These are phyloP conservation scores for Scaptomyza reducta DNA, from an alignment of 2,888 invertebrate species.

Conservation along the genomic window DNA sequence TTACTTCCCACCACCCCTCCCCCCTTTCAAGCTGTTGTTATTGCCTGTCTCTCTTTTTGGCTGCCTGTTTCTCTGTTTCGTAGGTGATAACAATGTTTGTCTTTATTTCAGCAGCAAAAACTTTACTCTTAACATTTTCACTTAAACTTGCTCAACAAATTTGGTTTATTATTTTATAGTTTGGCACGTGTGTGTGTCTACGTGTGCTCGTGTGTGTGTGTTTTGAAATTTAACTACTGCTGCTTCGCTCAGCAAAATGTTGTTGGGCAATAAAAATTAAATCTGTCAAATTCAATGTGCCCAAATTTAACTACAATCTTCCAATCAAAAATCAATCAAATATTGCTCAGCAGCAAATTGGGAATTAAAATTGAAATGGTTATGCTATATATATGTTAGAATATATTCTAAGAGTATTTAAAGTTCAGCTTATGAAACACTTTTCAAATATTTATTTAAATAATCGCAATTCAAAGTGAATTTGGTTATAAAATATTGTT, in stretches of 20 bases:
- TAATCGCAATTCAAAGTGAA: neutral
- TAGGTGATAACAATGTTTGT: conserved; percentile 82
- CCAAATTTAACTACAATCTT: conserved; percentile 27
- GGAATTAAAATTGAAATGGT: neutral
- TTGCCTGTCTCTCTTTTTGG: conserved; percentile 25
- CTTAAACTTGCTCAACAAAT: conserved; percentile 79
- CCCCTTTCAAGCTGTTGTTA: conserved; percentile 11
- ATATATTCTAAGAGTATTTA: neutral
- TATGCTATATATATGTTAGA: neutral
- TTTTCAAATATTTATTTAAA: neutral
- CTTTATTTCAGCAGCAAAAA: conserved; percentile 74
- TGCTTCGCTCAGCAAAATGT: conserved; percentile 53
- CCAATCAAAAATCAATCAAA: conserved; percentile 11
- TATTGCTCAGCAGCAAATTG: neutral
- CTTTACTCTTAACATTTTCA: conserved; percentile 79
- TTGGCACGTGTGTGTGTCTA: conserved; percentile 60
- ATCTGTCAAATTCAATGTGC: conserved; percentile 1
- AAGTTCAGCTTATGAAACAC: neutral
- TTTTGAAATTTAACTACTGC: conserved; percentile 15
- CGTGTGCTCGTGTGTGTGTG: conserved; percentile 27
- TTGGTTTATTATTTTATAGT: conserved; percentile 79
- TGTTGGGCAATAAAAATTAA: conserved; percentile 1
- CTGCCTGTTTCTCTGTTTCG: conserved; percentile 67
- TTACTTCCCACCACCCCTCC: neutral
- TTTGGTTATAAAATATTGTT: too few relatives aligned